Evolutionary conservation across 2,113 vertebrate species (phyloP).

Genomic region (Pseudonaja textilis): DNA sequence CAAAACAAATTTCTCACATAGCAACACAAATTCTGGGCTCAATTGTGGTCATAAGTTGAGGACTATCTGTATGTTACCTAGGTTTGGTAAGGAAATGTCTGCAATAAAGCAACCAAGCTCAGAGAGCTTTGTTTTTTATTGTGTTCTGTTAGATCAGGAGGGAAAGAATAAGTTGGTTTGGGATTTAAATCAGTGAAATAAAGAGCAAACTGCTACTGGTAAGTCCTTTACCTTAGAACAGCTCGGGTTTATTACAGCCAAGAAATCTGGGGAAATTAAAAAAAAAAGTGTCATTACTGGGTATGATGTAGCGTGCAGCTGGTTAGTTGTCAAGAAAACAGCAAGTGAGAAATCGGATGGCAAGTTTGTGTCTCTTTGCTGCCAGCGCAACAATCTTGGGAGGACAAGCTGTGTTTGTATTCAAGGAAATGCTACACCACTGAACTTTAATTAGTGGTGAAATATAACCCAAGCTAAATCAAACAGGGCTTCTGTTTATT

Average conservation of each 20-base stretch:
- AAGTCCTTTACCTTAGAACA: constrained; percentile 32
- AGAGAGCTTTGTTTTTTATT: constrained; percentile 8
- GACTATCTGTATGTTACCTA: background rate
- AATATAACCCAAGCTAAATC: constrained; percentile 48
- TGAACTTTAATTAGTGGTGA: constrained; percentile 54
- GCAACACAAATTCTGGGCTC: background rate
- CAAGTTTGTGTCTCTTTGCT: background rate
- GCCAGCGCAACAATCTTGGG: background rate
- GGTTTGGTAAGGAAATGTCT: background rate
- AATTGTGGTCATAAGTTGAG: background rate
- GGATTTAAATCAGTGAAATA: constrained; percentile 41
- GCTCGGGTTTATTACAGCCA: constrained; percentile 20
- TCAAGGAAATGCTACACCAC: constrained; percentile 24
- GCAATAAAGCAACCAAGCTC: background rate
- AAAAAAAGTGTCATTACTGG: background rate
- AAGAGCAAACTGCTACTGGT: constrained; percentile 16
- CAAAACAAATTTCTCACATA: background rate
- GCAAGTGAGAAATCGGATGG: background rate
- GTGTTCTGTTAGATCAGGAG: constrained; percentile 39
- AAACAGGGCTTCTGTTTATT: constrained; percentile 41
- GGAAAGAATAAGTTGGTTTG: constrained; percentile 8
- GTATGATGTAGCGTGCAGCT: accelerated
- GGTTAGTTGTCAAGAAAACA: background rate
- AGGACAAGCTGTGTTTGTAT: constrained; percentile 10
- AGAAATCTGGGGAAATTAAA: background rate